Percentiles rank a stretch among this genome's conserved stretches.
Conservation (phyloP, 2,113 vertebrate species). For the Hippolais icterina region DNA sequence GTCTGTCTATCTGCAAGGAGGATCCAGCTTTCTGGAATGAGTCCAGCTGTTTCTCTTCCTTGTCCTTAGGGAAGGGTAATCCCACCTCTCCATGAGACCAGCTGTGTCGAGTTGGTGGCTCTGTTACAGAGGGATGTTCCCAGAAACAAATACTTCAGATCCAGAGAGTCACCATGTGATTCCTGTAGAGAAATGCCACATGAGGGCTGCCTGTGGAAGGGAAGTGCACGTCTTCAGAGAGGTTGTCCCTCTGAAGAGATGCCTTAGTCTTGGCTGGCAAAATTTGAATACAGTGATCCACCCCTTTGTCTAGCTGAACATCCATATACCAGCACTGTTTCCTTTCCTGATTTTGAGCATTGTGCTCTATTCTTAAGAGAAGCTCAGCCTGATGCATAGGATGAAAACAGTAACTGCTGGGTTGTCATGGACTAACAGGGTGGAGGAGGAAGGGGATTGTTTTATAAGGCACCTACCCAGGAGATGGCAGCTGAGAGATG, state of each 20-base stretch:
- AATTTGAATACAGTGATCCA: background rate
- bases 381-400: background rate
- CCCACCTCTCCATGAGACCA: background rate
- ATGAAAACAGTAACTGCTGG: background rate
- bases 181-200: background rate
- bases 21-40: background rate
- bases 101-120: background rate
- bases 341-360: background rate
- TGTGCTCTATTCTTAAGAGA: background rate
- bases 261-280: background rate
- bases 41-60: background rate
- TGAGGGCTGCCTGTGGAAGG: background rate
- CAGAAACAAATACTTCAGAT: background rate
- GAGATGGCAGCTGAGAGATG: constrained; percentile 43
- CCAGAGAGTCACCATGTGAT: background rate
- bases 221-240: background rate
- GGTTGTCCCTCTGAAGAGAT: background rate
- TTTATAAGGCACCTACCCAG: background rate
- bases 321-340: background rate
- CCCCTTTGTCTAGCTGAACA: background rate
- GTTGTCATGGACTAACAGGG: background rate
- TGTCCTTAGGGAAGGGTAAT: background rate
- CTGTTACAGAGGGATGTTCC: background rate
- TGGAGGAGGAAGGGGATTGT: accelerated
- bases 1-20: background rate